Conservation (phyloP, 2,113 vertebrate species). For the Brachyhypopomus gauderio region DNA sequence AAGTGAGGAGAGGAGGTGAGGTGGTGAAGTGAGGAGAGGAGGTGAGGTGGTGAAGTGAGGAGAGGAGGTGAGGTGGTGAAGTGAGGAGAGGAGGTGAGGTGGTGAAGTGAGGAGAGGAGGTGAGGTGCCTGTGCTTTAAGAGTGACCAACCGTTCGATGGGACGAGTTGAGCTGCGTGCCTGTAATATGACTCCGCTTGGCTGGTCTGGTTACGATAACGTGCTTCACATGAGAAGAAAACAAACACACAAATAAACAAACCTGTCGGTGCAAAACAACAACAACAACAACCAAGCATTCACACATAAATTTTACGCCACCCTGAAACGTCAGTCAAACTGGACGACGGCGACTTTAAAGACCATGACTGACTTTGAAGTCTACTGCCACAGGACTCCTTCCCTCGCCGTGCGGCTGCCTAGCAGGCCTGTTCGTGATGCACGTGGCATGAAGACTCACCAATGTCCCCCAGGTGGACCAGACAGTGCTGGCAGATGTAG, state of each 20-base stretch:
- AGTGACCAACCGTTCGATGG: constrained; percentile 88
- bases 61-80: too few species aligned
- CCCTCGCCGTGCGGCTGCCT: background rate
- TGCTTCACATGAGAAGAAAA: constrained; percentile 71
- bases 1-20: too few species aligned
- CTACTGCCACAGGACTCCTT: background rate
- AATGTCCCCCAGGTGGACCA: constrained; percentile 98
- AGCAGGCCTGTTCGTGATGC: background rate
- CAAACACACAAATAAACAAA: background rate
- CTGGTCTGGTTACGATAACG: constrained; percentile 99
- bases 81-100: too few species aligned
- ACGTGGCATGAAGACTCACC: constrained; percentile 75
- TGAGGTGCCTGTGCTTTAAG: background rate
- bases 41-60: too few species aligned
- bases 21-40: too few species aligned
- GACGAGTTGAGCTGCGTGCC: constrained; percentile 97
- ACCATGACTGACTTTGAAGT: background rate
- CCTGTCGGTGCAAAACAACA: background rate
- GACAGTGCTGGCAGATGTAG: constrained; percentile 99
- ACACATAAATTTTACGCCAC: background rate
- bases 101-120: background rate
- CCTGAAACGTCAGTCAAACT: background rate
- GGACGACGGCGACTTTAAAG: background rate
- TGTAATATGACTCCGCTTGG: constrained; percentile 98
- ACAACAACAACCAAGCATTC: background rate